These are phyloP conservation scores for Halcyon badia DNA, from an alignment of 2,797 vertebrate genomes.

Conservation along the genomic window DNA sequence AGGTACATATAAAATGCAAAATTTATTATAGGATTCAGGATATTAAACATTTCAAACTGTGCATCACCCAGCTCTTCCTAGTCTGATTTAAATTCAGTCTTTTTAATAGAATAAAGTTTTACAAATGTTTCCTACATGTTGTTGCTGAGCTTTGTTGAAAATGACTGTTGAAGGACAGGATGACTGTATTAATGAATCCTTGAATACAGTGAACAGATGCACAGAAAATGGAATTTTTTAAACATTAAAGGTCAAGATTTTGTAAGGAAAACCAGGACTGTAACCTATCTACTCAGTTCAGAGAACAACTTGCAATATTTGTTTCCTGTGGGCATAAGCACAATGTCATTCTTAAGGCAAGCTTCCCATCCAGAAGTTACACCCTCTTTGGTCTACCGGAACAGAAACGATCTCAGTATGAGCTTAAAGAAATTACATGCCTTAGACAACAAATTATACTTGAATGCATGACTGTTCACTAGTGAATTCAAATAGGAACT, in stretches of 20 bases:
- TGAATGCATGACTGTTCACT: not conserved
- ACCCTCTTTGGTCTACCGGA: not conserved
- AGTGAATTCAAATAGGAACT: not conserved
- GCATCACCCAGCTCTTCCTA: not conserved
- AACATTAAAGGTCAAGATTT: not conserved
- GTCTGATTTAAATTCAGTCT: not conserved
- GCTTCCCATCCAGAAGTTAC: not conserved
- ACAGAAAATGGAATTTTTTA: not conserved
- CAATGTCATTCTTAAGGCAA: not conserved
- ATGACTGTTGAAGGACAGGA: not conserved
- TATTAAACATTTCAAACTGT: not conserved
- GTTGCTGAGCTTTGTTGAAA: not conserved
- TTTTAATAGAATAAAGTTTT: not conserved
- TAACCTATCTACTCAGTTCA: not conserved
- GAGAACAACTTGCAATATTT: not conserved
- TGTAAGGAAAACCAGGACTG: not conserved
- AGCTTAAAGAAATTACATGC: constrained; percentile 22
- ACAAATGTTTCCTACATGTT: not conserved
- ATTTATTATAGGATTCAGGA: not conserved
- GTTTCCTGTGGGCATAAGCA: not conserved
- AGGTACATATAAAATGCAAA: not conserved
- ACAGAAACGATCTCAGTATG: not conserved
- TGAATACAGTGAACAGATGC: not conserved
- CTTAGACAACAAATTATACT: not conserved
- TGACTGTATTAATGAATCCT: not conserved